These are phyloP conservation scores for Myotis brandtii DNA, from an alignment of 2,113 vertebrate genomes.

Conservation along the genomic window DNA sequence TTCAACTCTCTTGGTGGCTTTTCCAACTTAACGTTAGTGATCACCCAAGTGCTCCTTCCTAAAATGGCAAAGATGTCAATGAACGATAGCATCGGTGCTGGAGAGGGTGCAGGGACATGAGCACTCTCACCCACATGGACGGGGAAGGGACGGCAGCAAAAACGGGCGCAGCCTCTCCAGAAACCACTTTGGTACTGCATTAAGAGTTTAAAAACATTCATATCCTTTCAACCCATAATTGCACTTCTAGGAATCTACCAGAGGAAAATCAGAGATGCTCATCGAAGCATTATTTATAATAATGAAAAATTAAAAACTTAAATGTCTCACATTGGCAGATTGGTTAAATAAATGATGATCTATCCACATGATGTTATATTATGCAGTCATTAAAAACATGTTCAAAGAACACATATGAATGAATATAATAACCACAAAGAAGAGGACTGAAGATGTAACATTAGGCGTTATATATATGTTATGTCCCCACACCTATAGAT, in stretches of 20 bases:
- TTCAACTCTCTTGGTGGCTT: not conserved
- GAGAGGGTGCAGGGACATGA: not conserved
- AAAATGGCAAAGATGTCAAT: not conserved
- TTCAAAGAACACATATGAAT: slow-evolving; percentile 3
- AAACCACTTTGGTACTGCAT: not conserved
- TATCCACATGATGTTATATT: not conserved
- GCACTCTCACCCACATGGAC: accelerated
- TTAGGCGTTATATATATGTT: not conserved
- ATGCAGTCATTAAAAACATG: not conserved
- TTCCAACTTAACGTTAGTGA: not conserved
- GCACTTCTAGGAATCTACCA: slow-evolving; percentile 34
- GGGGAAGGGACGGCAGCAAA: not conserved
- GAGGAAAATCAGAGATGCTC: slow-evolving; percentile 12
- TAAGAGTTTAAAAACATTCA: not conserved
- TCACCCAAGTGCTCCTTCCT: not conserved
- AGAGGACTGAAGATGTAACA: not conserved
- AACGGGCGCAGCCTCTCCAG: not conserved
- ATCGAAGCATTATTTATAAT: slow-evolving; percentile 13
- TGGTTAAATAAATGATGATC: slow-evolving; percentile 48
- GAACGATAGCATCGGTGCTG: not conserved
- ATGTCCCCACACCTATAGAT: not conserved
- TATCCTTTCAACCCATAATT: not conserved
- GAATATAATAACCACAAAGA: slow-evolving; percentile 7
- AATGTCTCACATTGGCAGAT: slow-evolving; percentile 12
- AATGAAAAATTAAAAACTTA: slow-evolving; percentile 56